A percentile compares a stretch with the other conserved stretches of the same genome.
Conservation (phyloP, 2,888 invertebrate genomes). For the Pristionchus japonicus region DNA sequence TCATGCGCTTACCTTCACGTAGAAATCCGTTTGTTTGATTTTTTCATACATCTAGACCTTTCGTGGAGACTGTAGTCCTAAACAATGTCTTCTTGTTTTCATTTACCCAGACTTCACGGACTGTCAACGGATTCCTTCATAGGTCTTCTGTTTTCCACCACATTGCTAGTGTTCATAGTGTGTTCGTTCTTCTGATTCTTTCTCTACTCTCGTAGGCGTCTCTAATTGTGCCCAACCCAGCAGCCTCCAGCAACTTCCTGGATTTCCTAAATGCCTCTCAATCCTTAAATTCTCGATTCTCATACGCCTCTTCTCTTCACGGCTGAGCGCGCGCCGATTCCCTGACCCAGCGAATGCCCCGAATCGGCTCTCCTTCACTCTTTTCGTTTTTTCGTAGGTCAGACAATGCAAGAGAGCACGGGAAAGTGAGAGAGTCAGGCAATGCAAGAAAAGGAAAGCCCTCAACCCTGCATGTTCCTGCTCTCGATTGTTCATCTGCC, state of each 20-base stretch:
- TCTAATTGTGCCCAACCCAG: neutral
- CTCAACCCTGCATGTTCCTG: neutral
- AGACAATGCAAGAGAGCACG: neutral
- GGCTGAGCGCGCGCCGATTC: neutral
- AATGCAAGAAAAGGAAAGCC: neutral
- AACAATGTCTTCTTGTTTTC: neutral
- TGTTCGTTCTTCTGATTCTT: neutral
- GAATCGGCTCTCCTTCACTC: neutral
- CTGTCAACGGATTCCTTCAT: too few species aligned
- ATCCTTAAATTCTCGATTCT: neutral
- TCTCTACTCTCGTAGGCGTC: neutral
- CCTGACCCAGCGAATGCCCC: neutral
- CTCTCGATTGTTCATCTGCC: neutral
- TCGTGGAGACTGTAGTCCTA: too few species aligned
- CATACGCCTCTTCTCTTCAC: neutral
- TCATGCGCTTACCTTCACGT: neutral
- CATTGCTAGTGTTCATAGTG: too few species aligned
- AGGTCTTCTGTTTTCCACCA: too few species aligned
- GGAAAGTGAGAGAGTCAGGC: neutral
- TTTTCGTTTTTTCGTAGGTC: neutral
- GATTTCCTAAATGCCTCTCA: neutral
- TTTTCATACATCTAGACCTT: too few species aligned
- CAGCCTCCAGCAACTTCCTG: conserved; percentile 3
- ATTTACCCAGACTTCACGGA: neutral
- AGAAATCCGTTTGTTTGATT: too few species aligned